Conservation (phyloP, 2,797 vertebrate species). For the Margarornis squamiger region DNA sequence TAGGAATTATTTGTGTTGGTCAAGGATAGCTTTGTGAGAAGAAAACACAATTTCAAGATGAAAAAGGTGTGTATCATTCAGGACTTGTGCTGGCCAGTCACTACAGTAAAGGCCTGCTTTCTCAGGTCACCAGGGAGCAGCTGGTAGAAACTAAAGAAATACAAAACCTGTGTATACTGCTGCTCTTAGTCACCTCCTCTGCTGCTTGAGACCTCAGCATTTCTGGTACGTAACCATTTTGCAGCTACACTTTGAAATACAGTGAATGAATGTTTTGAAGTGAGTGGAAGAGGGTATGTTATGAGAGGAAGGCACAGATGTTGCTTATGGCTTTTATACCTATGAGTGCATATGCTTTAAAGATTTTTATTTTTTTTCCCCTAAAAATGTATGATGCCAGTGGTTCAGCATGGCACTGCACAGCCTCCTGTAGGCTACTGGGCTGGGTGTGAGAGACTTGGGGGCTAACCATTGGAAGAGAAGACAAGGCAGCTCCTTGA, state of each 20-base stretch:
- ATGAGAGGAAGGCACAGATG: background rate
- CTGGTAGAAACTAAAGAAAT: background rate
- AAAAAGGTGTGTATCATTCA: background rate
- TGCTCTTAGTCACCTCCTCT: background rate
- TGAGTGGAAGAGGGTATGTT: background rate
- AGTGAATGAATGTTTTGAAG: background rate
- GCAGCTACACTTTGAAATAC: background rate
- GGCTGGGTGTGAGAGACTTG: background rate
- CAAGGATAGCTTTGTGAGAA: background rate
- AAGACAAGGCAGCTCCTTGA: background rate
- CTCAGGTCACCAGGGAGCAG: background rate
- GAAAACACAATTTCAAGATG: background rate
- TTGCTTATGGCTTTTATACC: background rate
- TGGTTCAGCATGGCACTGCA: background rate
- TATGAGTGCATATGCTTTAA: background rate
- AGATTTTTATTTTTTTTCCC: too few relatives aligned
- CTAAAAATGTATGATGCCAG: fast-evolving
- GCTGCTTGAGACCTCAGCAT: background rate
- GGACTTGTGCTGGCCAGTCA: background rate
- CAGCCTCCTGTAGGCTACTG: background rate
- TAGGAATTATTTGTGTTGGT: background rate
- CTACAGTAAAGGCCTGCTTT: background rate
- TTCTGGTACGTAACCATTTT: background rate
- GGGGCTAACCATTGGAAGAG: background rate
- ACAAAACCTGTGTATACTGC: background rate